These are phyloP conservation scores for Amphiprion clarkii DNA, from an alignment of 2,797 vertebrate species.

Conservation along the genomic window DNA sequence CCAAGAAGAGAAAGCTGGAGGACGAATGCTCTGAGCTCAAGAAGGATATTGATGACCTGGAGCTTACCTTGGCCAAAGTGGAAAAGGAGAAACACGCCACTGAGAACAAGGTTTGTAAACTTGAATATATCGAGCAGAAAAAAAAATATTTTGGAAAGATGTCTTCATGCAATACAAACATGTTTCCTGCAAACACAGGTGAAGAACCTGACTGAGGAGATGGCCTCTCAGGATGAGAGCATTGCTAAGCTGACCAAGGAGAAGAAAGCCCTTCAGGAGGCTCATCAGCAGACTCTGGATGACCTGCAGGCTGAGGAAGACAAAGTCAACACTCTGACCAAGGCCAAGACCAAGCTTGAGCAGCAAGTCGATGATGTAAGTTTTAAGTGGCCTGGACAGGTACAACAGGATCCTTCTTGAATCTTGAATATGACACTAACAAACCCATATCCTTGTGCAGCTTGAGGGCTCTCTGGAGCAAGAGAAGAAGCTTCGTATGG, in stretches of 20 bases:
- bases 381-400: neutral
- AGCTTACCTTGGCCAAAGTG: slow-evolving; percentile 90
- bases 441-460: slow-evolving; percentile 63
- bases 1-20: slow-evolving; percentile 91
- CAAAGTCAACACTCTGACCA: slow-evolving; percentile 86
- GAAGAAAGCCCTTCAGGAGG: slow-evolving; percentile 81
- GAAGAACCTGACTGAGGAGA: slow-evolving; percentile 83
- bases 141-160: neutral
- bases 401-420: neutral
- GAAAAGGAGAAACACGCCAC: slow-evolving; percentile 93
- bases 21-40: slow-evolving; percentile 92
- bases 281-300: slow-evolving; percentile 80
- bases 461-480: slow-evolving; percentile 91
- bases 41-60: slow-evolving; percentile 92
- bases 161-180: neutral
- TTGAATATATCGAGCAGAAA: fast-evolving
- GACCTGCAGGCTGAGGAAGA: slow-evolving; percentile 87
- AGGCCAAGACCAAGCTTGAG: slow-evolving; percentile 76
- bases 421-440: neutral
- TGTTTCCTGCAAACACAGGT: slow-evolving; percentile 57
- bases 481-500: slow-evolving; percentile 90
- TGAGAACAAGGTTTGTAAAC: slow-evolving; percentile 90
- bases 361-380: slow-evolving; percentile 92
- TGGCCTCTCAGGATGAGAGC: slow-evolving; percentile 80
- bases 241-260: slow-evolving; percentile 81